Base-by-base conservation (phyloP, 2,888 invertebrate genomes). In the Bedellia somnulentella region DNA sequence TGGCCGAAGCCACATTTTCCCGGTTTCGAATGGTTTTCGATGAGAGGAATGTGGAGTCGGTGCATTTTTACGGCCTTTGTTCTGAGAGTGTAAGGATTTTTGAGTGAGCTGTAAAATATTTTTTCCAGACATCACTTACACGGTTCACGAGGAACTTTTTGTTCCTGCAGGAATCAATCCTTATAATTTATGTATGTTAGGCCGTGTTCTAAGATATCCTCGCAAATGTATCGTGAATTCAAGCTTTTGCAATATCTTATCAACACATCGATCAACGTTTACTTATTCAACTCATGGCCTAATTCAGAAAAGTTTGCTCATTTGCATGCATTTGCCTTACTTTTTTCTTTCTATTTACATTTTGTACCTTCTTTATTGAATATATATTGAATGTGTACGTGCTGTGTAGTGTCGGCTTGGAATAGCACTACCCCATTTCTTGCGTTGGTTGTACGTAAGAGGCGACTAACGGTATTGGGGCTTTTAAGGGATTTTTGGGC, bases 11-110 rank as follows among this genome's bases (percentile, higher is more conserved):
- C 57, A 55, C 54, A 61, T 55, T 60, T 48, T 54, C 49, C 61
- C 58, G 62, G 63, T 58, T 62, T 58, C 55, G 51, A 71, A 68
- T 60, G 56, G 62, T 58, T 68, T 70, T 73, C 71, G 70, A 73
- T 73, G 70, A 68, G 61, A 60, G 66, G 57, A 61, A 58, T 27
- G 24, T 21, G 48, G 55, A 63, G 56, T 51, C 50, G 56, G 58
- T 66, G 61, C 56, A 55, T 54, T 61, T 70, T 66, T 68, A 52
- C 42, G 50, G 48, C 67, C 51, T 62, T 75, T 75, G 71, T 73
- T 70, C 57, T 52, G 39, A 38, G 46, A 49, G 44, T 18, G 9
- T 24, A 47, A 51, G 45, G 43, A 41, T 50, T 57, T 46, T 53
- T 43, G 47, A 56, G 22, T 21, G 21, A 22, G 5, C 16, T n/a